Evolutionary conservation across 2,797 vertebrate species (phyloP).

Genomic region (Tenualosa ilisha): DNA sequence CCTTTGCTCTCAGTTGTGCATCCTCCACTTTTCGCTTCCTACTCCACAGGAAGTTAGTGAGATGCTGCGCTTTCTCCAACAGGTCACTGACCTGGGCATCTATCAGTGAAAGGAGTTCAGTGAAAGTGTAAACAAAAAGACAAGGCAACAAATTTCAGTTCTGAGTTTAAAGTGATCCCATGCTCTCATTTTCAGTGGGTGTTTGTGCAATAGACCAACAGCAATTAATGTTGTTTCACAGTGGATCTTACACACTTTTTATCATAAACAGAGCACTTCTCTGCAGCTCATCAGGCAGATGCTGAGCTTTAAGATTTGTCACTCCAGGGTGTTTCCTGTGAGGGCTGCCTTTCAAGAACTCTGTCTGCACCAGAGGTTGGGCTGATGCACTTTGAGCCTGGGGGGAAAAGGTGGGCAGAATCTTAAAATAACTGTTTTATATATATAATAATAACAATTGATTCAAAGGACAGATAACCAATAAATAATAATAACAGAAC

Average conservation of each 20-base stretch:
- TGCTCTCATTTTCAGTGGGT: not conserved
- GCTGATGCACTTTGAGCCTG: conserved; percentile 70
- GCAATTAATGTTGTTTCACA: not conserved
- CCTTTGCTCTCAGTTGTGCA: conserved; percentile 69
- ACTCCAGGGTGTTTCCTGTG: conserved; percentile 83
- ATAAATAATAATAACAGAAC: not conserved
- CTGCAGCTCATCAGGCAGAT: conserved; percentile 72
- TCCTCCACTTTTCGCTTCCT: conserved; percentile 77
- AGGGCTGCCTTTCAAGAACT: conserved; percentile 72
- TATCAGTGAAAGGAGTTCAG: conserved; percentile 48
- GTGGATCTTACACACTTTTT: conserved; percentile 64
- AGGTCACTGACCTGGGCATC: conserved; percentile 65
- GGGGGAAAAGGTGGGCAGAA: not conserved
- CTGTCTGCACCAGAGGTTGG: conserved; percentile 61
- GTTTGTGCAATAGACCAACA: not conserved
- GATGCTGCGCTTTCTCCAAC: conserved; percentile 58
- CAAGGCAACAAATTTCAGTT: not conserved
- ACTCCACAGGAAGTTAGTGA: conserved; percentile 85
- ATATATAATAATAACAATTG: too few relatives aligned
- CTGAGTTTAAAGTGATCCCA: not conserved
- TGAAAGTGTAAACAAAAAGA: too few relatives aligned
- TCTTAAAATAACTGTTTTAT: too few relatives aligned
- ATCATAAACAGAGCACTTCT: conserved; percentile 70
- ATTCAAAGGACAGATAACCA: not conserved
- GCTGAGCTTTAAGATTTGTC: conserved; percentile 72